Base-by-base conservation (phyloP, 1,140 invertebrate species). In the Leucophenga varia region DNA sequence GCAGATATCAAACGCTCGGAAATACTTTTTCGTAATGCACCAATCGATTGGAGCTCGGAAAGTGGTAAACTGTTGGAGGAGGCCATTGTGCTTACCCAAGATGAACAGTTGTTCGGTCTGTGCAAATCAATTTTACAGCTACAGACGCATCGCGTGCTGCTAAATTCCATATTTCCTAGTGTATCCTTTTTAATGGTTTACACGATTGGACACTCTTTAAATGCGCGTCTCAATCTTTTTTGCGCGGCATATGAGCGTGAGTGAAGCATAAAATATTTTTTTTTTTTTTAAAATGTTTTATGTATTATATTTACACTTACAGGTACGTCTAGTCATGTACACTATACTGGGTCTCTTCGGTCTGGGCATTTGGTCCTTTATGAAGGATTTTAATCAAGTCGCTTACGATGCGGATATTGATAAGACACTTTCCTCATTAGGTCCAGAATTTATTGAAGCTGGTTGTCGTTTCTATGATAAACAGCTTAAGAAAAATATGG, bases 391-490 rank as follows among this genome's bases (percentile, higher is more conserved):
- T 32, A 79, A 81, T 17, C 80, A 82, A 61, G 76, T 82, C 21
- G 49, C 77, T 39, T 83, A 76, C 58, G 89, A 91, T 59, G 75
- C 74, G 13, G 47, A 76, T 9, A 77, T 81, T 25, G 89, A 91
- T 70, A 74, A 81, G 49, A 65, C 77, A 43, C 64, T 91, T 9
- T 79, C 80, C 44, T 57, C 76, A 16, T 55, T 87, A 37, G 83
- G 82, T 19, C 65, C 75, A 7, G 31, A 61, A 21, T 90, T 86
- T 72, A 73, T 85, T 6, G 76, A 84, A 64, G 87, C 87, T 28
- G 90, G 88, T 8, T 77, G 85, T 25, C 83, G 87, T 64, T 91
- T 81, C 75, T 93, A 91, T 71, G 78, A 81, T 21, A 89, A 90
- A 75, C 68, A 84, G 9, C 60, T 90, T 32, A 74, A 83, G 51